Conservation (phyloP, 92 coral and sea anemone species). For the Porites cylindrica region DNA sequence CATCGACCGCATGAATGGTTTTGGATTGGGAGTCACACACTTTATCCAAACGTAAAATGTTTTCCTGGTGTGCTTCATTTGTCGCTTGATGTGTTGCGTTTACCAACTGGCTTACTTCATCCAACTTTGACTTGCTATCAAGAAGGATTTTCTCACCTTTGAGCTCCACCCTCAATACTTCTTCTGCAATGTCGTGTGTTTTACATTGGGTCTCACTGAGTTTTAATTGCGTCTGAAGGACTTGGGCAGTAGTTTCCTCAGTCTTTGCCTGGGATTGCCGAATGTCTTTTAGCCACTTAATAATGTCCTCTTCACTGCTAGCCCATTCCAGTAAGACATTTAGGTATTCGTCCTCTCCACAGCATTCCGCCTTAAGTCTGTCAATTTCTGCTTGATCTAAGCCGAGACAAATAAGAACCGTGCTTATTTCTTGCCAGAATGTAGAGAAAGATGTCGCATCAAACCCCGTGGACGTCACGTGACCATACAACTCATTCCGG, state of each 20-base stretch:
- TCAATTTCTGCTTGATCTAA: slow-evolving; percentile 52
- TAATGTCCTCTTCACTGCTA: slow-evolving; percentile 17
- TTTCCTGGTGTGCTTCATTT: not conserved
- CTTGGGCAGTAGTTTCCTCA: too few relatives aligned
- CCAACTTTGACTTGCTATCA: too few relatives aligned
- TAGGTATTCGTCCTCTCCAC: slow-evolving; percentile 15
- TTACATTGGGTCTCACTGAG: not conserved
- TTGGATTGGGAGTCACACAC: not conserved
- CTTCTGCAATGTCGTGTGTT: too few relatives aligned
- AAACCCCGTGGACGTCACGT: slow-evolving; percentile 26
- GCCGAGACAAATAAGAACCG: slow-evolving; percentile 61
- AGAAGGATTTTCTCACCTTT: too few relatives aligned
- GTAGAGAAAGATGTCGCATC: slow-evolving; percentile 28
- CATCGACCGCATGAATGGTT: not conserved
- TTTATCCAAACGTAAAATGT: not conserved
- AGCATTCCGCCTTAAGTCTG: slow-evolving; percentile 8
- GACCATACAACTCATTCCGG: slow-evolving; percentile 60
- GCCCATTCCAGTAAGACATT: slow-evolving; percentile 3
- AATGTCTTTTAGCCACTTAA: not conserved
- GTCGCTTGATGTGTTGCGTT: not conserved
- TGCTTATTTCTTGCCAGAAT: slow-evolving; percentile 65
- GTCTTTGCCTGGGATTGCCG: too few relatives aligned
- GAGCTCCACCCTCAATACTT: too few relatives aligned
- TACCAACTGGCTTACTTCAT: too few relatives aligned
- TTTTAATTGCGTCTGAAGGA: not conserved